A percentile compares a stretch with the other conserved stretches of the same genome.
Conservation (phyloP, 2,113 vertebrate species). For the Pagrus major region DNA sequence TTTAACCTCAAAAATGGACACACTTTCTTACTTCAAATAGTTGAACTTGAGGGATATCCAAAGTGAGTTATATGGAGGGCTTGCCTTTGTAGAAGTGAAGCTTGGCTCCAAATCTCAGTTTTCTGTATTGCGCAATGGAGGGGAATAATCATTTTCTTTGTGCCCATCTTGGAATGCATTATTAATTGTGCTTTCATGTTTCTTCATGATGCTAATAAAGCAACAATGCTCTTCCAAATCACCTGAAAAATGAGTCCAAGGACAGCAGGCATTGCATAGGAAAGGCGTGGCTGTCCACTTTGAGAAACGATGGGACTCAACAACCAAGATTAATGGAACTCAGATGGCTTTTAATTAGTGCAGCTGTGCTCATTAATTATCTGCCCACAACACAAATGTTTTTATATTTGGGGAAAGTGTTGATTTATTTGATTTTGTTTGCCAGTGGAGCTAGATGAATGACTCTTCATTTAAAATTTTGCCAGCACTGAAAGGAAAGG, state of each 20-base stretch:
- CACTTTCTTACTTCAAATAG: neutral
- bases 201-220: constrained; percentile 81
- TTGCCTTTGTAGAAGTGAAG: constrained; percentile 14
- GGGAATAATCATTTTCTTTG: constrained; percentile 77
- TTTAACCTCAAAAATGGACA: neutral
- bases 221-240: constrained; percentile 81
- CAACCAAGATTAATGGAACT: constrained; percentile 99
- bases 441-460: constrained; percentile 97
- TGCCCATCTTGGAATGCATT: constrained; percentile 70
- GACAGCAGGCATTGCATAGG: constrained; percentile 79
- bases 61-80: neutral
- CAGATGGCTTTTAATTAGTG: constrained; percentile 99
- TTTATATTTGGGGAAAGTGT: constrained; percentile 99
- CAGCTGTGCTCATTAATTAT: constrained; percentile 99
- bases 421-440: constrained; percentile 99
- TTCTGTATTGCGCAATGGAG: constrained; percentile 11
- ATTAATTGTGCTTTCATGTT: constrained; percentile 81
- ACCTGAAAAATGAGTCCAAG: constrained; percentile 89
- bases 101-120: neutral
- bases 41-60: no score
- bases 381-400: constrained; percentile 98
- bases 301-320: constrained; percentile 86
- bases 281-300: constrained; percentile 87
- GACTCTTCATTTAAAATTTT: constrained; percentile 91
- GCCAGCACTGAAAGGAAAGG: constrained; percentile 75